Conservation (phyloP, 2,797 vertebrate species). For the Melopsittacus undulatus region DNA sequence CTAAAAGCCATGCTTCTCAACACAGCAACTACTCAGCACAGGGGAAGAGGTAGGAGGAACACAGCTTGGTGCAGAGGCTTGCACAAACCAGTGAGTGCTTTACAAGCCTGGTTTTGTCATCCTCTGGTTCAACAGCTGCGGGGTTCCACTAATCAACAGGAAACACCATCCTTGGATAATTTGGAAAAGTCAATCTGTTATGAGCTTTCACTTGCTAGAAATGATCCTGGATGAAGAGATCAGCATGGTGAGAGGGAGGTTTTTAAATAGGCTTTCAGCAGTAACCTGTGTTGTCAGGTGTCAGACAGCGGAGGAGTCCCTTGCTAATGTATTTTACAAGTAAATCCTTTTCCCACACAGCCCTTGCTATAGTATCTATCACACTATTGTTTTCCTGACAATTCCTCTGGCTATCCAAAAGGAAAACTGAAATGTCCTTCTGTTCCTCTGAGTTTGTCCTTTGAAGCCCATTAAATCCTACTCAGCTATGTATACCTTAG, state of each 20-base stretch:
- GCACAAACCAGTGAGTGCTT: background rate
- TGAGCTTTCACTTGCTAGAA: background rate
- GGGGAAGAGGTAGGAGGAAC: background rate
- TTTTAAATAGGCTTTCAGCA: background rate
- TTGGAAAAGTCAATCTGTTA: background rate
- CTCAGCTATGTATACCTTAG: background rate
- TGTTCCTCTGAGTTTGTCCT: slow-evolving; percentile 1
- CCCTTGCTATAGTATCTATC: background rate
- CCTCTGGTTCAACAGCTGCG: background rate
- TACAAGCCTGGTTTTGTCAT: background rate
- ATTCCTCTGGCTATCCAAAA: background rate
- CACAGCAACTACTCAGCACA: background rate
- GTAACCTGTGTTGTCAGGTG: background rate
- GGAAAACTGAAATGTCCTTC: slow-evolving; percentile 9
- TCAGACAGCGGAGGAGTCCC: background rate
- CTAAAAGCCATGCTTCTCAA: slow-evolving; percentile 30
- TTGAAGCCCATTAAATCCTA: slow-evolving; percentile 33
- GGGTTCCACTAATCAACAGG: background rate
- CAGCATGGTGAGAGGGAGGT: background rate
- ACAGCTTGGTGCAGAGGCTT: background rate
- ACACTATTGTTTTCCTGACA: background rate
- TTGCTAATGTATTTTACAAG: background rate
- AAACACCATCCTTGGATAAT: background rate
- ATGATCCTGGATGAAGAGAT: background rate
- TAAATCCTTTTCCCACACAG: background rate